Evolutionary conservation across 2,888 invertebrate genomes (phyloP), one percentile per base, ranked within the genome.

Genomic region (Tanytarsus gracilentus): DNA sequence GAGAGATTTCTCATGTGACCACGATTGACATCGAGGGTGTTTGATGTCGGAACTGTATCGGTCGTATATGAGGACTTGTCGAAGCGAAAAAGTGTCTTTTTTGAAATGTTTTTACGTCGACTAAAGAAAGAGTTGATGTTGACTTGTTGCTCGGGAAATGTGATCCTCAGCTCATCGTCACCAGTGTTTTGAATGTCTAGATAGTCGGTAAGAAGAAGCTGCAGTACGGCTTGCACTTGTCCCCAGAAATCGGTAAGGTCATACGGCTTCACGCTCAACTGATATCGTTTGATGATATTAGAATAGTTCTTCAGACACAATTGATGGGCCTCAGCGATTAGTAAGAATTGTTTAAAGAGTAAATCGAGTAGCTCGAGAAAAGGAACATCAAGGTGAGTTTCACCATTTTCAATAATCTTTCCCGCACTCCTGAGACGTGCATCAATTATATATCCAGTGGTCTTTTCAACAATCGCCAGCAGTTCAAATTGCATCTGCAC

Each of bases 161-260:
- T 70, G 65, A 68, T 71, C 64, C 72, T 79, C 66, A 73, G 79
- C 65, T 84, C 83, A 30, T 83, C 77, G 25, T 80, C 78, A 16
- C 72, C 67, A 64, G 85, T 82, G 71, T 88, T 90, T 72, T 88
- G 86, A 60, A 93, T 86, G 70, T 93, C 90, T 65, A 94, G 75
- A 72, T 94, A 93, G 69, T 92, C 92, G 16, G 86, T 86, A 29
- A 94, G 75, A 8, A 94, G 77, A 5, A 88, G 77, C 75, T 93
- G 90, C 49, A 93, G 71, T 67, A 91, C 90, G 69, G 85, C 84
- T 72, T 95, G 94, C 33, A 92, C 88, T 67, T 90, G 87, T 40
- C 84, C 83, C 94, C 94, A 95, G 65, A 90, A 91, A 69, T 91
- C 88, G 36, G 84, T 78, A 69, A 86, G 79, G 67, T 82, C 82